Conservation (phyloP, 2,113 vertebrate species). For the Petrocephalus zakoni region DNA sequence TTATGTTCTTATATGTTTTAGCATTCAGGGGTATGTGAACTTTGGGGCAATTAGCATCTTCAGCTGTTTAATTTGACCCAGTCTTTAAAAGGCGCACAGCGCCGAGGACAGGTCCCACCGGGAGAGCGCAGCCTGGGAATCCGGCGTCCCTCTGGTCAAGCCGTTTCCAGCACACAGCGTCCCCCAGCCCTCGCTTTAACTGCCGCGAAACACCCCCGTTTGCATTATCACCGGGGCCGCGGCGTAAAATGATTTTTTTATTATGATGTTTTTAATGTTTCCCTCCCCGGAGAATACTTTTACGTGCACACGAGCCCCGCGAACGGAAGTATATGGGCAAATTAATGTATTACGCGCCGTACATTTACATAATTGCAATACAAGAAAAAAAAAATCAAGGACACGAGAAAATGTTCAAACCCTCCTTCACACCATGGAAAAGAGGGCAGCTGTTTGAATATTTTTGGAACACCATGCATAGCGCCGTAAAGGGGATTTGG, state of each 20-base stretch:
- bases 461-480: background rate
- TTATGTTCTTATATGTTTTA: background rate
- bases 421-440: slow-evolving; percentile 6
- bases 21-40: slow-evolving; percentile 30
- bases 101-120: background rate
- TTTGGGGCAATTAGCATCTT: slow-evolving; percentile 8
- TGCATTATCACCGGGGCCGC: background rate
- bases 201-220: background rate
- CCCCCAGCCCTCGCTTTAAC: background rate
- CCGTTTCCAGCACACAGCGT: background rate
- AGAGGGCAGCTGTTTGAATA: slow-evolving; percentile 14
- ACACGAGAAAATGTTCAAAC: slow-evolving; percentile 8
- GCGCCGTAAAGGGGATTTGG: background rate
- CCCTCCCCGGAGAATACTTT: background rate
- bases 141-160: background rate
- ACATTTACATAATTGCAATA: background rate
- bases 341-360: background rate
- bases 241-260: background rate
- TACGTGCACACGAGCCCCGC: background rate
- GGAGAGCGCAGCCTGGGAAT: background rate
- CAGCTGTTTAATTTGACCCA: slow-evolving; percentile 25
- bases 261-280: background rate
- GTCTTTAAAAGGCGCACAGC: background rate
- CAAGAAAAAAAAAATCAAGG: slow-evolving; percentile 7
- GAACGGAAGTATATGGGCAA: background rate